Evolutionary conservation across 2,797 vertebrate species (phyloP).

Genomic region (Fringilla coelebs): DNA sequence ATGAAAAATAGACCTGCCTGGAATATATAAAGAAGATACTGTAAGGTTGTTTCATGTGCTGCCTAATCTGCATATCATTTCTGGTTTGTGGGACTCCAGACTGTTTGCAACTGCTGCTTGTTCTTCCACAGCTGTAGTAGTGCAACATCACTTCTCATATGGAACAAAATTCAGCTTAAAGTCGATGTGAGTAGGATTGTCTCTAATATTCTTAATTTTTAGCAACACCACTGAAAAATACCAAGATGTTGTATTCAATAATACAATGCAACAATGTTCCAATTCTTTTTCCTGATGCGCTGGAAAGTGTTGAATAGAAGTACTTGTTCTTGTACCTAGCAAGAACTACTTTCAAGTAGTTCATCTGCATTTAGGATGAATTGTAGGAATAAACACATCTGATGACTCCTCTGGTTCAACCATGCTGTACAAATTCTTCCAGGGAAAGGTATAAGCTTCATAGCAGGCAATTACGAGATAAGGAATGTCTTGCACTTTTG

Average conservation of each 20-base stretch:
- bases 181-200: neutral
- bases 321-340: neutral
- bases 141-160: neutral
- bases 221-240: neutral
- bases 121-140: neutral
- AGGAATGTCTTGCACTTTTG: neutral
- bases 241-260: neutral
- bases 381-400: neutral
- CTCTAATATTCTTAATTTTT: neutral
- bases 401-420: neutral
- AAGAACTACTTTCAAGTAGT: neutral
- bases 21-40: neutral
- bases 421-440: neutral
- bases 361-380: neutral
- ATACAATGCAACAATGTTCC: neutral
- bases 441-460: neutral
- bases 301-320: neutral
- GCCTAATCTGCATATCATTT: neutral
- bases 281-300: neutral
- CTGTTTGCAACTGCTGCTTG: neutral
- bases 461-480: neutral
- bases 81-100: neutral
- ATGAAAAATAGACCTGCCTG: neutral
- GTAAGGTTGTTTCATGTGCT: neutral
- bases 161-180: neutral